Base-by-base conservation (phyloP, 1,140 invertebrate genomes). In the Lethrus apterus region DNA sequence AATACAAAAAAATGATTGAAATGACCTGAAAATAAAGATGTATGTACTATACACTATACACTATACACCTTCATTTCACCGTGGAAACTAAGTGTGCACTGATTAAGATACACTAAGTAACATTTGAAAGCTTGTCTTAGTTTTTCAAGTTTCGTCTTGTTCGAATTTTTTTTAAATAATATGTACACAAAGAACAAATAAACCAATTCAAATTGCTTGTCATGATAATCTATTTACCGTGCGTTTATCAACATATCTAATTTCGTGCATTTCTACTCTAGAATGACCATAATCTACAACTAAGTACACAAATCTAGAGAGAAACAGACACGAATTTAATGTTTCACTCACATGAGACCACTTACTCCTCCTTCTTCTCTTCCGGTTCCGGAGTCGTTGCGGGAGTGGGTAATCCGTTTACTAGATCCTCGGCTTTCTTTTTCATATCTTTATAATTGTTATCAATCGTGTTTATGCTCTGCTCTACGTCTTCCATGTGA, bases 321-420 rank as follows among this genome's bases (percentile, higher is more conserved):
- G 23, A 26, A 26, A 26, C 5, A 26, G n/a, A n/a, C n/a, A 26
- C 23, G 23, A 26, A 26, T 7, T 26, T 7, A 26, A 26, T 7
- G 5, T 7, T 11, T 15, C 40, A 42, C 40, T 42, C 40, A 42
- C 40, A 42, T 42, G 19, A 42, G 18, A 15, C 29, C 40, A 42
- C 40, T 42, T 42, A 42, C 40, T 42, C 40, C 40, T 42, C 40
- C 40, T 30, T 42, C 7, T 19, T 17, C 4, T 20, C 11, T 42
- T 42, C 40, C 24, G 40, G 18, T 29, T 21, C 2, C 24, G 40
- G 20, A 5, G 23, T 5, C n/a, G 23, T 5, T 26, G 5, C 5
- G 23, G 23, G 23, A 15, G 5, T 33, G 20, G 38, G 23, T 9
- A 15, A 26, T 29, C 14, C 7, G 2, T 13, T 19, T 21, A 42